These are phyloP conservation scores for Dicyrtomina minuta DNA, from an alignment of 2,888 invertebrate genomes.

Conservation along the genomic window DNA sequence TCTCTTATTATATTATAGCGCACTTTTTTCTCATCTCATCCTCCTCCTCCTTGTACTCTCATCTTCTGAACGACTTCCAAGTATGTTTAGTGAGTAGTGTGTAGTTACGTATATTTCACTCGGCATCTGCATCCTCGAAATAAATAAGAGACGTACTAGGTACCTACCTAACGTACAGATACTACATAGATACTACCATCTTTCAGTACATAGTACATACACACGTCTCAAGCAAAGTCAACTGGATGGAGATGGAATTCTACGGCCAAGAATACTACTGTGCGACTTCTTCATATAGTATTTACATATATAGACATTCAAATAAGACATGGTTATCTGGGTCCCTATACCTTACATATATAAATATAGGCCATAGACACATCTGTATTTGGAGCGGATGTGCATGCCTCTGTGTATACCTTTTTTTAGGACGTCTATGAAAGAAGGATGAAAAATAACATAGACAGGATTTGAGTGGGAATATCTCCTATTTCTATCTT, in stretches of 20 bases:
- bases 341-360: no score
- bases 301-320: no score
- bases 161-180: no score
- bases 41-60: conserved; percentile 26
- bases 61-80: conserved; percentile 2
- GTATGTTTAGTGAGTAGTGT: not conserved
- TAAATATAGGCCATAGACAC: no score
- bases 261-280: no score
- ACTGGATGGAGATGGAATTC: conserved; percentile 11
- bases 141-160: conserved; percentile 13
- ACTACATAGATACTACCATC: no score
- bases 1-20: conserved; percentile 25
- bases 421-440: not conserved
- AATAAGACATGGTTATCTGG: no score
- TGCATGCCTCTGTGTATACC: no score
- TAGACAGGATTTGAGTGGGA: not conserved
- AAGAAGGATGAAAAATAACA: not conserved
- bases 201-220: no score
- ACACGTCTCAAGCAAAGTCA: conserved; percentile 6
- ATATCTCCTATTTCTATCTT: not conserved
- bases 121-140: conserved; percentile 7
- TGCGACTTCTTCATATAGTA: no score
- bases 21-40: conserved; percentile 26
- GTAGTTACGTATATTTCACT: not conserved
- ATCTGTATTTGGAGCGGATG: no score